Base-by-base conservation (phyloP, 1,140 invertebrate species). In the Eueides isabella region DNA sequence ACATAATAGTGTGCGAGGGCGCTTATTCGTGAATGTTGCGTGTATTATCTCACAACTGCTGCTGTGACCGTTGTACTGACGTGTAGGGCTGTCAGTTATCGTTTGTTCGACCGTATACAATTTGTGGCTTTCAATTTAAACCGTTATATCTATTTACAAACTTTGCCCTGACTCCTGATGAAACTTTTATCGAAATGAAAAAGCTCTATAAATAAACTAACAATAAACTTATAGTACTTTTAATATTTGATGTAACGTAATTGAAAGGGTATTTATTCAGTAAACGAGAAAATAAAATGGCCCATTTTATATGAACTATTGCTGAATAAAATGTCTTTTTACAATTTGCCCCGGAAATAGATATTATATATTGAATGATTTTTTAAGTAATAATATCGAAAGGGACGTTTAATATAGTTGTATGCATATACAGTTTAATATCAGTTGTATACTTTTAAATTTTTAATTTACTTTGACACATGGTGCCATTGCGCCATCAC, bases 11-110 rank as follows among this genome's bases (percentile, higher is more conserved):
- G 67, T 79, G 72, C 61, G 68, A 55, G 68, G 72, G 29, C 48
- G 68, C 48, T 78, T 72, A 71, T 69, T 69, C 35, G 65, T 74
- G 74, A 70, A 79, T 72, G 78, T 74, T 48, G 72, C 71, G 35
- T 75, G 44, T 73, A 76, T 79, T 74, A 79, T 76, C 68, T 48
- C 29, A 61, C 67, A 69, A 69, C 75, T 64, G 74, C 67, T 61
- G 65, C 62, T 65, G 71, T 44, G 72, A 64, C 72, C 72, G 72
- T 48, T 68, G 72, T 35, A 48, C 71, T 33, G 38, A 67, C 35
- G n/a, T 41, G 48, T 62, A 77, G 75, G 75, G 75, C 29, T 75
- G 74, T 33, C 61, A 38, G 9, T 70, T 55, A 63, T 44, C 38
- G 48, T 55, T 55, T 26, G 48, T 55, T 0, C 23, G 23, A 23